phyloP scores from a whole-genome alignment of 2,113 vertebrate species.

The Turdus rufiventris region DNA sequence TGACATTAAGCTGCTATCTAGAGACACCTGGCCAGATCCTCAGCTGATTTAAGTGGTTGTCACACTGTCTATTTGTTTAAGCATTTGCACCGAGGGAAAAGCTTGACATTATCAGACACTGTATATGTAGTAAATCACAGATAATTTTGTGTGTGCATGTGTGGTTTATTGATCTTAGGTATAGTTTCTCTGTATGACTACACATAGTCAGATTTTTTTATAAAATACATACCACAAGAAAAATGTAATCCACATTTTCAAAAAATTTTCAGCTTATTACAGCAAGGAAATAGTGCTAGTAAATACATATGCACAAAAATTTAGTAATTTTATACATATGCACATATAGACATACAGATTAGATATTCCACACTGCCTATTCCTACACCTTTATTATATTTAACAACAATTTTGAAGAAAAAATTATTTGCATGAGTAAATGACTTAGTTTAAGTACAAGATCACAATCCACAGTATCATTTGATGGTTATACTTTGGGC shows the following conservation, averaged over 20 bases:
- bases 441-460: neutral
- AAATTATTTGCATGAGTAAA: neutral
- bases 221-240: neutral
- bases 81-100: neutral
- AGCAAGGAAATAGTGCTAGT: neutral
- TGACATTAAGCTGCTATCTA: neutral
- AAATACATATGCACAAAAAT: neutral
- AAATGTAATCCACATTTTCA: neutral
- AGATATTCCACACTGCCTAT: neutral
- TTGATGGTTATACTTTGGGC: neutral
- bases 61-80: neutral
- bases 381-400: neutral
- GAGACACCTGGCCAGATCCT: neutral
- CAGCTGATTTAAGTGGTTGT: neutral
- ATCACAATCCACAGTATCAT: neutral
- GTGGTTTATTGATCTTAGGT: neutral
- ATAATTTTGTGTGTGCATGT: neutral
- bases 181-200: neutral
- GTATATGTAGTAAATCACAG: neutral
- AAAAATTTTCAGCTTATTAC: neutral
- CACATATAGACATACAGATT: neutral
- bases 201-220: neutral
- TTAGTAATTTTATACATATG: neutral
- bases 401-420: neutral
- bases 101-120: neutral